Evolutionary conservation across 2,888 invertebrate genomes (phyloP), one percentile per base, ranked within the genome.

Genomic region (Cataglyphis albicans): DNA sequence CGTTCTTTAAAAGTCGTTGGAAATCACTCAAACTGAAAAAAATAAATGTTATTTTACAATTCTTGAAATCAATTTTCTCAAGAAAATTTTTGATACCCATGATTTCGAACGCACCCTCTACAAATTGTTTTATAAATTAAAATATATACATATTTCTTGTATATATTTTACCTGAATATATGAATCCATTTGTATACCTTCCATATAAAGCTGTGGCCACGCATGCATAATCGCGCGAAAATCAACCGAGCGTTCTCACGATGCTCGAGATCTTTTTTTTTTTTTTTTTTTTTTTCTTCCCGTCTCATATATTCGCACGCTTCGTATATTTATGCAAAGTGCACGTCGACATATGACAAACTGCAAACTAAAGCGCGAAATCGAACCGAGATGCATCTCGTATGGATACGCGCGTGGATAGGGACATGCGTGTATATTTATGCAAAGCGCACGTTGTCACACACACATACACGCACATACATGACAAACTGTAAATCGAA

Each of bases 201-300:
- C 35, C 25, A 25, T n/a, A 38, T 29, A 67, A 38, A 38, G 25
- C 52, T 55, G 29, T 38, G 55, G 35, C 25, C 38, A 38, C 67
- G 76, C 35, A 67, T 76, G 67, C 55, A 57, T 67, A 76, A 76
- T 76, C 55, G 55, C n/a, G 55, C 67, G 38, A 67, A 67, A 67
- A 76, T 74, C 38, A 61, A 52, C n/a, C 61, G 44, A 48, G 73
- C 21, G 80, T 80, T 80, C 61, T 15, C 41, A 44, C 61, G n/a
- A 7, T 44, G 48, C 21, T 6, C 32, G 35, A 59, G 48, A 52
- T n/a, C n/a, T 52, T 6, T 41, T 21, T 44, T n/a, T 48, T 38
- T 76, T 52, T 38, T 76, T 52, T 41, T n/a, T 48, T 38, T 76
- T 70, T 61, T 75, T 67, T 44, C 38, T 0, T 41, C n/a, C 35